Evolutionary conservation across 1,140 invertebrate species (phyloP).

Genomic region (Ganaspis sp.): DNA sequence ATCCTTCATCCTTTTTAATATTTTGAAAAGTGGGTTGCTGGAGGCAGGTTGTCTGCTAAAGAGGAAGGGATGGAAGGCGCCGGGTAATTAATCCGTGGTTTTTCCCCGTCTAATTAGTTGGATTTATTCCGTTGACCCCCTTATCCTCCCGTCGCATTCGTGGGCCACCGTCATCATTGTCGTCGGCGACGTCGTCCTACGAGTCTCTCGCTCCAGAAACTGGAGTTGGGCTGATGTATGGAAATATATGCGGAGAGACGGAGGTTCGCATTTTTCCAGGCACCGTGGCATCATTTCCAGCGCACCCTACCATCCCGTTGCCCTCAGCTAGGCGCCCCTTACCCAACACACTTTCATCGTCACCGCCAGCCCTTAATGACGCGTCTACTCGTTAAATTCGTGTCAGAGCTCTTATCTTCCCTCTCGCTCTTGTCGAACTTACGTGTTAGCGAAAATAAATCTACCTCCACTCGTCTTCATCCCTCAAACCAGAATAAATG

Average conservation of each 20-base stretch:
- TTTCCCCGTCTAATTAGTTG: slow-evolving; percentile 76
- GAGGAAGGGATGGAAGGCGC: slow-evolving; percentile 59
- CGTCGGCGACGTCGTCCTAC: slow-evolving; percentile 44
- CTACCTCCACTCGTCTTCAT: too few species aligned
- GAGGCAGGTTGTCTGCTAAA: too few species aligned
- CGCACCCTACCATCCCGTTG: slow-evolving; percentile 48
- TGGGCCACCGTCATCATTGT: slow-evolving; percentile 37
- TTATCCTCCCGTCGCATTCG: slow-evolving; percentile 58
- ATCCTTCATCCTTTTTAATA: too few species aligned
- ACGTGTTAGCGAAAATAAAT: slow-evolving; percentile 28
- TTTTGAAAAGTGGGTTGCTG: too few species aligned
- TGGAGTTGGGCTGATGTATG: slow-evolving; percentile 72
- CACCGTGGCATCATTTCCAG: slow-evolving; percentile 72
- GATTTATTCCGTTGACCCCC: slow-evolving; percentile 75
- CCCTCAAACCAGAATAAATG: neutral
- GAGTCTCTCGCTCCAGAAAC: slow-evolving; percentile 55
- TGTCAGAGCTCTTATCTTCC: slow-evolving; percentile 59
- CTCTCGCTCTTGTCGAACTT: slow-evolving; percentile 15
- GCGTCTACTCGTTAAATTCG: slow-evolving; percentile 73
- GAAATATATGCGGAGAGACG: slow-evolving; percentile 75
- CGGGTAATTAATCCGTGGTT: slow-evolving; percentile 75
- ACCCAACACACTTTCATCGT: slow-evolving; percentile 28
- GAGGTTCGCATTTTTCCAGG: slow-evolving; percentile 74
- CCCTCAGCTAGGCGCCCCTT: slow-evolving; percentile 3
- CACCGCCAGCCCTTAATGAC: slow-evolving; percentile 63